Conservation (phyloP, 2,888 invertebrate genomes). For the Philhelius pedissequus region DNA sequence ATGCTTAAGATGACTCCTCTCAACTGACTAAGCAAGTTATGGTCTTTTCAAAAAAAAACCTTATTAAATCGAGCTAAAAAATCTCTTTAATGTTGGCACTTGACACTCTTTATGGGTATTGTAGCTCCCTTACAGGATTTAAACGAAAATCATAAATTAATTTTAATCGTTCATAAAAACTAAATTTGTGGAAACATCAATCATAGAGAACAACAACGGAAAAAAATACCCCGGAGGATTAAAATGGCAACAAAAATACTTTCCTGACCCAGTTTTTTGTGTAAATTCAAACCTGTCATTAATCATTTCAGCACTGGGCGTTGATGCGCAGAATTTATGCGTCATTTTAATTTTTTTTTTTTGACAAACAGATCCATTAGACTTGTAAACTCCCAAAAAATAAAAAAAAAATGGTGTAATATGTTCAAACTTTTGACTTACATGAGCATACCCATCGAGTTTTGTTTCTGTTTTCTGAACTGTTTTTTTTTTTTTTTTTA, state of each 20-base stretch:
- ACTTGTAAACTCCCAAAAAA: neutral
- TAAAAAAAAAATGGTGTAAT: neutral
- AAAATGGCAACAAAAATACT: constrained; percentile 8
- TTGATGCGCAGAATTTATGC: constrained; percentile 24
- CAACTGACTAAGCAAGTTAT: no score
- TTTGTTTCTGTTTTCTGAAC: neutral
- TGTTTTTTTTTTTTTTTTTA: neutral
- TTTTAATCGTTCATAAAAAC: constrained; percentile 40
- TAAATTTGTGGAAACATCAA: constrained; percentile 42
- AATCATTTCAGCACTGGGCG: constrained; percentile 38
- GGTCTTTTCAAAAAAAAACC: no score
- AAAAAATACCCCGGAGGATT: neutral
- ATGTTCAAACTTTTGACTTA: neutral
- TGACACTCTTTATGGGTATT: neutral
- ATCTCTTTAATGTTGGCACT: neutral
- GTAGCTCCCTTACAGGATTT: neutral
- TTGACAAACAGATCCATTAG: constrained; percentile 4
- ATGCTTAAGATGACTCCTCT: no score
- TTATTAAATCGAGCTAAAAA: neutral
- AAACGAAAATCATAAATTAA: constrained; percentile 40
- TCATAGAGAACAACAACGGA: constrained; percentile 18
- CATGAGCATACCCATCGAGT: neutral
- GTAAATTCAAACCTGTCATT: constrained; percentile 29
- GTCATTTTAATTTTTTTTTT: neutral
- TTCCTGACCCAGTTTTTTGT: constrained; percentile 38